Percentiles rank a stretch among this genome's conserved stretches.
These are phyloP conservation scores for Umimayanthus kanabou DNA, from an alignment of 92 coral and sea anemone species.

Conservation along the genomic window DNA sequence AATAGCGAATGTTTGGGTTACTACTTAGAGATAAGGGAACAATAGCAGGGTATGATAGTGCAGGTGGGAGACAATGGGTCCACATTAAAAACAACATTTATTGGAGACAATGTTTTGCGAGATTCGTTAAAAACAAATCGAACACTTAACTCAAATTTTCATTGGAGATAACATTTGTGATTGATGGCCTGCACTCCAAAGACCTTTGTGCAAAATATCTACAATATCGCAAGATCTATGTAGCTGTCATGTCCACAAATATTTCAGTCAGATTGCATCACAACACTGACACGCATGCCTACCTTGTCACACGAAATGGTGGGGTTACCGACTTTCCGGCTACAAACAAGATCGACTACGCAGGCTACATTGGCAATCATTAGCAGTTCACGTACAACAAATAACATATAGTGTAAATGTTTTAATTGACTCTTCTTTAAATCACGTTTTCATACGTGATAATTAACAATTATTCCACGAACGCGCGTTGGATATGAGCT, in stretches of 20 bases:
- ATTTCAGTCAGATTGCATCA: neutral
- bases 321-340: too few relatives aligned
- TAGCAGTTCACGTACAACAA: neutral
- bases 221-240: neutral
- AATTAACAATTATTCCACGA: too few relatives aligned
- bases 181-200: neutral
- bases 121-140: neutral
- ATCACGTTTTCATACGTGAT: neutral
- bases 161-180: neutral
- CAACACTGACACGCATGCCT: neutral
- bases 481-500: too few relatives aligned
- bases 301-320: neutral
- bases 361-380: neutral
- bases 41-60: neutral
- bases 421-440: neutral
- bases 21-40: neutral
- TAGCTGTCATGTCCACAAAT: neutral
- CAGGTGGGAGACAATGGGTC: neutral
- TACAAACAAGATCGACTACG: too few relatives aligned
- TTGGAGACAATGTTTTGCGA: neutral
- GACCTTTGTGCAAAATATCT: too few relatives aligned
- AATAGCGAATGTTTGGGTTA: neutral
- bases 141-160: neutral
- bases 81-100: neutral
- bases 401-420: too few relatives aligned